phyloP scores from a whole-genome alignment of 2,888 invertebrate genomes.

The Venustoraphidia nigricollis region DNA sequence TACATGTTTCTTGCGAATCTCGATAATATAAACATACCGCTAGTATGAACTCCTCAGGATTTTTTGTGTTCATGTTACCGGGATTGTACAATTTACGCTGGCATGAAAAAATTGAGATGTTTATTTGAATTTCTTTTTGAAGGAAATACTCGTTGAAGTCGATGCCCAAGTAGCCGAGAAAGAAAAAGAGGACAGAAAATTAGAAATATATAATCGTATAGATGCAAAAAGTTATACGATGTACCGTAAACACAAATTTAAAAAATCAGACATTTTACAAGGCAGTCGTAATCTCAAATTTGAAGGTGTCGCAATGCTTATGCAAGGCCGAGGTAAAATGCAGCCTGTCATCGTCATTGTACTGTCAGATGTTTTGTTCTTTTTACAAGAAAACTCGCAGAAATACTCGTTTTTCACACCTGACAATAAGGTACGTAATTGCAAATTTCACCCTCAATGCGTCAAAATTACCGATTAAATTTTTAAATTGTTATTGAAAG shows the following conservation, averaged over 20 bases:
- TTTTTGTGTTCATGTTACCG: too few species aligned
- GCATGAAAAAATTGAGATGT: too few species aligned
- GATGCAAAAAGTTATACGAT: slow-evolving; percentile 85
- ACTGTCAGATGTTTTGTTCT: slow-evolving; percentile 81
- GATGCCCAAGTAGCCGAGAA: slow-evolving; percentile 87
- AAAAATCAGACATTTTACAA: slow-evolving; percentile 79
- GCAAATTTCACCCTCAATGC: too few species aligned
- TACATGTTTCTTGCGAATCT: too few species aligned
- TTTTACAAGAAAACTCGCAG: slow-evolving; percentile 81
- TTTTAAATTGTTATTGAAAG: background rate
- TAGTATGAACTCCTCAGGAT: too few species aligned
- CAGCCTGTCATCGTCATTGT: slow-evolving; percentile 79
- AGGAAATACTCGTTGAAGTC: slow-evolving; percentile 78
- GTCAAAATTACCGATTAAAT: background rate
- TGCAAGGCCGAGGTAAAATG: slow-evolving; percentile 85
- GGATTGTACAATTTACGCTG: too few species aligned
- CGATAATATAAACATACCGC: too few species aligned
- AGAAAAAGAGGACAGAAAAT: slow-evolving; percentile 73
- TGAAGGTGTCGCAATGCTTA: slow-evolving; percentile 77
- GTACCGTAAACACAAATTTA: slow-evolving; percentile 75
- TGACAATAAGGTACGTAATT: slow-evolving; percentile 63
- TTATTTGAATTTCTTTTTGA: slow-evolving; percentile 3
- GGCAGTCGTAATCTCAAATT: slow-evolving; percentile 71
- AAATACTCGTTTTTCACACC: slow-evolving; percentile 88
- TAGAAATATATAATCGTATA: slow-evolving; percentile 83